Evolutionary conservation across 2,888 invertebrate species (phyloP), one percentile per base, ranked within the genome.

Genomic region (Falcaria lacertinaria): DNA sequence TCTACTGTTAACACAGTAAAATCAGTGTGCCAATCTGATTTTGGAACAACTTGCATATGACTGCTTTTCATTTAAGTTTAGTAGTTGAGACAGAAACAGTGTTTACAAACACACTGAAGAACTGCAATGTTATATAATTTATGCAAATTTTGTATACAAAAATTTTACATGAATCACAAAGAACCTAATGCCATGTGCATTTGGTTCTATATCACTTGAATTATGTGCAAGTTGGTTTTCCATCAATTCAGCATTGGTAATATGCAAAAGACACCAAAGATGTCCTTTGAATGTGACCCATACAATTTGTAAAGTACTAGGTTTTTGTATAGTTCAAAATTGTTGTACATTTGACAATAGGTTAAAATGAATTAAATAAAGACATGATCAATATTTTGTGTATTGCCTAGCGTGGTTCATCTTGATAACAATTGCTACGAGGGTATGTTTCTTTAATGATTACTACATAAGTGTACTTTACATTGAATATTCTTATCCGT

Each of bases 401-500:
- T 51, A 44, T 57, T 47, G 45, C 52, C 50, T 44, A 48, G 52
- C 43, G 44, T 45, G 16, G 47, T 56, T 60, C 54, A 56, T 57
- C 54, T 56, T 47, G 43, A 32, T 45, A 54, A 50, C 39, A 43
- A 14, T 42, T 37, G 14, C 42, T 44, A 39, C 50, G 52, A 45
- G 47, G 37, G 37, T 25, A 37, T 50, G 44, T 19, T 49, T 52
- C 41, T 33, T 50, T 52, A 49, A 50, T 42, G 48, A 49, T 43
- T 48, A 47, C 1, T 42, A 15, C 15, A 8, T 61, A 58, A 49
- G 49, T 39, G 19, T 41, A 44, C 58, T 63, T 57, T 52, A 46
- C 42, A 57, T 63, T 56, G 57, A 61, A 63, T 57, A 57, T 50
- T 63, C 59, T 63, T 59, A 55, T 51, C 44, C 14, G 49, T 48